Evolutionary conservation across 2,113 vertebrate species (phyloP).

Genomic region (Heptranchias perlo): DNA sequence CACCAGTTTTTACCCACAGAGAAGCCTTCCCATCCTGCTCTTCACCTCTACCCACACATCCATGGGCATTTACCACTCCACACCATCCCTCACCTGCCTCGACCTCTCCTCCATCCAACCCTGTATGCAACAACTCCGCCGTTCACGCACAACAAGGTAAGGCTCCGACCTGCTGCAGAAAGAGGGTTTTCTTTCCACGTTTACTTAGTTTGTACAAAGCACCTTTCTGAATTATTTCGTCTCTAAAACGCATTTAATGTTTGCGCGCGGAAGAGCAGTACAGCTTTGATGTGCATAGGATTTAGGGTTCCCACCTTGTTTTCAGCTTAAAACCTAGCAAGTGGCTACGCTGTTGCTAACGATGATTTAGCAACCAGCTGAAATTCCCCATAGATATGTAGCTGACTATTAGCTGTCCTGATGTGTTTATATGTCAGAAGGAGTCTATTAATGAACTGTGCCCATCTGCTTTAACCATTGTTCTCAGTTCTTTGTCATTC

Average conservation of each 20-base stretch:
- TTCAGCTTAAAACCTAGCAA: not conserved
- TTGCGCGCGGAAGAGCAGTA: not conserved
- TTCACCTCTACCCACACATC: slow-evolving; percentile 96
- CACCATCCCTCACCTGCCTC: slow-evolving; percentile 79
- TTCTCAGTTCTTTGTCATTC: not conserved
- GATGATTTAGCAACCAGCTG: not conserved
- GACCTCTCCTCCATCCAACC: slow-evolving; percentile 83
- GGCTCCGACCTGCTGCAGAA: not conserved
- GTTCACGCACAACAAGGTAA: slow-evolving; percentile 91
- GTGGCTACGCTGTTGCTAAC: not conserved
- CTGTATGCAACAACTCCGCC: slow-evolving; percentile 82
- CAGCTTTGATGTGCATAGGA: not conserved
- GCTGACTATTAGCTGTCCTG: not conserved
- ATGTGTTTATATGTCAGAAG: not conserved
- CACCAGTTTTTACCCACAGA: slow-evolving; percentile 88
- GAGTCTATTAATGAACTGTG: not conserved
- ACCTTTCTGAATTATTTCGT: not conserved
- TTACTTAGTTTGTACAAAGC: not conserved
- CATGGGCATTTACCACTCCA: slow-evolving; percentile 92
- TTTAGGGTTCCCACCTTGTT: not conserved
- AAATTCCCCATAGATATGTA: not conserved
- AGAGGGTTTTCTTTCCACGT: not conserved
- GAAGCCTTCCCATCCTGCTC: slow-evolving; percentile 79
- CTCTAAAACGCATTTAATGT: not conserved
- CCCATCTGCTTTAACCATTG: not conserved